Conservation (phyloP, 2,113 vertebrate species). For the Chauna torquata region DNA sequence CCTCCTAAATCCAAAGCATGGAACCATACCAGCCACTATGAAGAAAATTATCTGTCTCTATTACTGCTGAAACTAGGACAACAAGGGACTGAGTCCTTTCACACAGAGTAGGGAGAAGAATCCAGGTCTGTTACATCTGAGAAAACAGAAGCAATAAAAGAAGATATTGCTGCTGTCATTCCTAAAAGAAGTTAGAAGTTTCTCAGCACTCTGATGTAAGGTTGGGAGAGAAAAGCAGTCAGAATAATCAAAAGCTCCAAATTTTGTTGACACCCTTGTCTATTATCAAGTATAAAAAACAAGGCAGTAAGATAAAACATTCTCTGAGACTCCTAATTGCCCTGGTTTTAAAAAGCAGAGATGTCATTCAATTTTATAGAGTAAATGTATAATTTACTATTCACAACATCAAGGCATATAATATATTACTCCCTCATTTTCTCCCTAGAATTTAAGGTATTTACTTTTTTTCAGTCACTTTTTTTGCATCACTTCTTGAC, state of each 20-base stretch:
- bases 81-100: neutral
- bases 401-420: neutral
- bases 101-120: neutral
- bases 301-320: neutral
- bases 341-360: neutral
- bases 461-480: neutral
- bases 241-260: neutral
- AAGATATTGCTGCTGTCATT: neutral
- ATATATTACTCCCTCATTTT: neutral
- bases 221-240: neutral
- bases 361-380: neutral
- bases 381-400: neutral
- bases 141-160: neutral
- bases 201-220: neutral
- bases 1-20: no score
- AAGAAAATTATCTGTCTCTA: no score
- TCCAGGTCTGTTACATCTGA: neutral
- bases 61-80: no score
- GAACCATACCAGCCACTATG: no score
- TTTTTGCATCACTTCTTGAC: neutral
- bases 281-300: neutral
- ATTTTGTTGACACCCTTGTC: neutral
- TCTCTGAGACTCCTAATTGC: neutral
- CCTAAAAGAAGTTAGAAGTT: neutral
- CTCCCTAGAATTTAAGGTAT: neutral